A percentile compares a stretch with the other conserved stretches of the same genome.
phyloP scores from a whole-genome alignment of 2,113 vertebrate genomes.

The western clawed frog (Xenopus tropicalis) region DNA sequence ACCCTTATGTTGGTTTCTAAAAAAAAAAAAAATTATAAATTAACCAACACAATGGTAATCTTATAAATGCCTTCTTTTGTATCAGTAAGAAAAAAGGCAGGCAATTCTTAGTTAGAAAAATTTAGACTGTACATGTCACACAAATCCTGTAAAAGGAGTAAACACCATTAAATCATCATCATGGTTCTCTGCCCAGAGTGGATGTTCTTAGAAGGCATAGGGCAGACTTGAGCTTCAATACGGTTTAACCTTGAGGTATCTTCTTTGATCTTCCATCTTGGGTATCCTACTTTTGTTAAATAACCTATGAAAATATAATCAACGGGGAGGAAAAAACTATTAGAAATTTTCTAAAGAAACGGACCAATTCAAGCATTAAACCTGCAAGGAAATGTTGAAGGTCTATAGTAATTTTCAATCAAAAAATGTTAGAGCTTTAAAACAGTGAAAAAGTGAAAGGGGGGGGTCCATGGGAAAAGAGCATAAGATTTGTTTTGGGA shows the following conservation, averaged over 20 bases:
- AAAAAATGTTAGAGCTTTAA: conserved; percentile 31
- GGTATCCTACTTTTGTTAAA: conserved; percentile 97
- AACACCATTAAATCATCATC: conserved; percentile 80
- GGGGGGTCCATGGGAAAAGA: conserved; percentile 59
- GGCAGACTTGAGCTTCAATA: conserved; percentile 87
- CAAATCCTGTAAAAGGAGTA: conserved; percentile 78
- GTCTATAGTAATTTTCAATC: conserved; percentile 69
- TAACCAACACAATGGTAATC: conserved; percentile 49
- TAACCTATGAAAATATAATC: conserved; percentile 99
- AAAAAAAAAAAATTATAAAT: no score
- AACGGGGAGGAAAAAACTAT: conserved; percentile 96
- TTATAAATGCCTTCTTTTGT: no score
- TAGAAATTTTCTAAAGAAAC: conserved; percentile 85
- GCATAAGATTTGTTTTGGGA: conserved; percentile 64
- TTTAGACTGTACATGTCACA: conserved; percentile 31
- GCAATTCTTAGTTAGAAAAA: conserved; percentile 7
- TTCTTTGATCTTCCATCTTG: conserved; percentile 94
- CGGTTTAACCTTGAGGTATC: conserved; percentile 95
- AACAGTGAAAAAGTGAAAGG: conserved; percentile 47
- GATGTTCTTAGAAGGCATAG: conserved; percentile 84
- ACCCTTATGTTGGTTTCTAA: no score
- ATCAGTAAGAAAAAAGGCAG: no score
- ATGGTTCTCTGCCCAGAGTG: conserved; percentile 83
- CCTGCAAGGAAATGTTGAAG: conserved; percentile 81
- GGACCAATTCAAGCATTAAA: conserved; percentile 68